These are phyloP conservation scores for Meloidogyne floridensis DNA, from an alignment of 1,140 invertebrate genomes.

Conservation along the genomic window DNA sequence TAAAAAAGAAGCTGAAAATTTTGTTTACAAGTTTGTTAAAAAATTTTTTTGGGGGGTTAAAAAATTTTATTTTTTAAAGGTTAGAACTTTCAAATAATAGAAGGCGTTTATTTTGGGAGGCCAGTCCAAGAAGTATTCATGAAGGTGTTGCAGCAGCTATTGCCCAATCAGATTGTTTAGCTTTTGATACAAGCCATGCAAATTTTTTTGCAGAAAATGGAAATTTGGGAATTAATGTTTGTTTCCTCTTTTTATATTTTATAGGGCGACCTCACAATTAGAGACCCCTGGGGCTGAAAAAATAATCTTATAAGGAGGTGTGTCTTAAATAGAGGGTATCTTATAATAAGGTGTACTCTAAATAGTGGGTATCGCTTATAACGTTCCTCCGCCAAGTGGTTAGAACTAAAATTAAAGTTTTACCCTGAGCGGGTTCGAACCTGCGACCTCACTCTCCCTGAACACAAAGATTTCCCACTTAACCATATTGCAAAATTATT, in stretches of 20 bases:
- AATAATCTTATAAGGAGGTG: too few species aligned
- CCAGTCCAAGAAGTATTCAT: constrained; percentile 92
- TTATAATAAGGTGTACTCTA: too few species aligned
- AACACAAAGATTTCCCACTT: too few species aligned
- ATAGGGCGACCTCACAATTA: too few species aligned
- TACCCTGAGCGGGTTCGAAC: too few species aligned
- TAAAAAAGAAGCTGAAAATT: constrained; percentile 96
- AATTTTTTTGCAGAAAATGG: constrained; percentile 98
- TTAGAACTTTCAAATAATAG: constrained; percentile 92
- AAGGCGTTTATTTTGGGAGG: constrained; percentile 93
- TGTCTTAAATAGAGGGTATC: too few species aligned
- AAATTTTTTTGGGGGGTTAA: neutral
- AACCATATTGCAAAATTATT: too few species aligned
- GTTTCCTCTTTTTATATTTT: neutral
- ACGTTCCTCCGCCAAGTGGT: too few species aligned
- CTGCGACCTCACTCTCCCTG: too few species aligned
- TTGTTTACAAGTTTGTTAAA: constrained; percentile 81
- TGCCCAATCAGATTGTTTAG: constrained; percentile 94
- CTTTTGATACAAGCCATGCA: constrained; percentile 96
- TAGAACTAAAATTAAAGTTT: too few species aligned
- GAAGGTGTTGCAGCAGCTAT: constrained; percentile 98
- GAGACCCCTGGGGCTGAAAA: too few species aligned
- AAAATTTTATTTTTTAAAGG: constrained; percentile 68
- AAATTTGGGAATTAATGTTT: constrained; percentile 98
- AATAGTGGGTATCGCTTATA: too few species aligned